phyloP scores from a whole-genome alignment of 2,888 invertebrate genomes.

The Drosophila nigricruria region DNA sequence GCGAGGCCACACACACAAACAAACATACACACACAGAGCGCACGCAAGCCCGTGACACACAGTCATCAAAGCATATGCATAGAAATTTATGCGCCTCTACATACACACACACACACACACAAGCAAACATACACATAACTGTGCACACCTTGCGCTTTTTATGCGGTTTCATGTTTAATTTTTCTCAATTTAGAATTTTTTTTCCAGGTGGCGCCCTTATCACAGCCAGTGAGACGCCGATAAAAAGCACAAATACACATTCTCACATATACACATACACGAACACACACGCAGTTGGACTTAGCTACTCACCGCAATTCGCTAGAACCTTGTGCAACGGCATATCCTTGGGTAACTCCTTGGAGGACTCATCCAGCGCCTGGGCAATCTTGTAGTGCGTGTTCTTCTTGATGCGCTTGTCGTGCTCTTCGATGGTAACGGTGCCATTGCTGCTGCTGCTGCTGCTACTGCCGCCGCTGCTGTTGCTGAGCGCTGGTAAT shows the following conservation, averaged over 20 bases:
- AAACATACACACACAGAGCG: constrained; percentile 22
- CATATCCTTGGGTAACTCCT: constrained; percentile 88
- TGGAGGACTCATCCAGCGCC: constrained; percentile 90
- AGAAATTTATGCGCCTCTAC: constrained; percentile 45
- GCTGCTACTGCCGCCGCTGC: constrained; percentile 61
- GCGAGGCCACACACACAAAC: constrained; percentile 70
- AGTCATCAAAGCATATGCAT: constrained; percentile 47
- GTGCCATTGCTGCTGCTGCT: constrained; percentile 67
- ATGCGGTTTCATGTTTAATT: constrained; percentile 21
- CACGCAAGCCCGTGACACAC: constrained; percentile 77
- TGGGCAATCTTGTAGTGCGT: constrained; percentile 93
- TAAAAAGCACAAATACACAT: constrained; percentile 14
- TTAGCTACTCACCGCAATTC: constrained; percentile 81
- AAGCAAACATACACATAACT: constrained; percentile 25
- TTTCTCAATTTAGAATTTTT: constrained; percentile 15
- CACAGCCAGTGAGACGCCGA: constrained; percentile 14
- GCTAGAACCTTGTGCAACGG: constrained; percentile 82
- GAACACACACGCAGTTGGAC: not conserved
- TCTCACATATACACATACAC: constrained; percentile 2
- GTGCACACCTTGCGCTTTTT: constrained; percentile 54
- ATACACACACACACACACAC: constrained; percentile 28
- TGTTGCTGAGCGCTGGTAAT: constrained; percentile 75
- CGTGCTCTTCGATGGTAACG: constrained; percentile 87
- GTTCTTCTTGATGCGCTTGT: constrained; percentile 93
- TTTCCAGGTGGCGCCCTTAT: constrained; percentile 25